phyloP scores from a whole-genome alignment of 1,140 invertebrate genomes.

The Nautilus pompilius region DNA sequence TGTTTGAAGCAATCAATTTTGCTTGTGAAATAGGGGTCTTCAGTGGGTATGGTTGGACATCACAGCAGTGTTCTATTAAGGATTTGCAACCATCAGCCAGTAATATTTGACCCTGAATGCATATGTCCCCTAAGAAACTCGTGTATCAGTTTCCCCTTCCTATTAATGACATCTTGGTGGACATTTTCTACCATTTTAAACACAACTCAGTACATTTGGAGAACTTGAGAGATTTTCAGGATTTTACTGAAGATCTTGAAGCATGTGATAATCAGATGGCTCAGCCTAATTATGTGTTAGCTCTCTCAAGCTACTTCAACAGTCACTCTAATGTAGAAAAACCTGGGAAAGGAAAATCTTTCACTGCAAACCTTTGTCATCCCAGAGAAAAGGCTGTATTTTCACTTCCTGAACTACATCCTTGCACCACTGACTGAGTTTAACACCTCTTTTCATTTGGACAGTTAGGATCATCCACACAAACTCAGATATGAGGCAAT shows the following conservation, averaged over 20 bases:
- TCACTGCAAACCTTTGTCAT: background rate
- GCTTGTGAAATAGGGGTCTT: too few species aligned
- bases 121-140: slow-evolving; percentile 4
- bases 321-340: slow-evolving; percentile 14
- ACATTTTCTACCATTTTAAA: too few species aligned
- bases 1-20: too few species aligned
- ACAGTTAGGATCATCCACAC: slow-evolving; percentile 2
- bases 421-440: slow-evolving; percentile 14
- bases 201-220: too few species aligned
- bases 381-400: slow-evolving; percentile 11
- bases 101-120: slow-evolving; percentile 15
- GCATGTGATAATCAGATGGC: slow-evolving; percentile 23
- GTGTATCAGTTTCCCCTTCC: slow-evolving; percentile 8
- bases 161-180: slow-evolving; percentile 11
- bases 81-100: slow-evolving; percentile 9
- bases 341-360: slow-evolving; percentile 2
- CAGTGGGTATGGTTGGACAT: too few species aligned
- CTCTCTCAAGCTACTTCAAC: slow-evolving; percentile 9
- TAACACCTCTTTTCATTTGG: slow-evolving; percentile 11
- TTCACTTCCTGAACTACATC: slow-evolving; percentile 10
- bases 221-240: slow-evolving; percentile 9
- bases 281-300: slow-evolving; percentile 16
- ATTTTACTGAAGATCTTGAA: slow-evolving; percentile 15
- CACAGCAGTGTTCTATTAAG: slow-evolving; percentile 15
- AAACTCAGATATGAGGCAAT: background rate